Base-by-base conservation (phyloP, 2,888 invertebrate genomes). In the Amphiduros pacificus region DNA sequence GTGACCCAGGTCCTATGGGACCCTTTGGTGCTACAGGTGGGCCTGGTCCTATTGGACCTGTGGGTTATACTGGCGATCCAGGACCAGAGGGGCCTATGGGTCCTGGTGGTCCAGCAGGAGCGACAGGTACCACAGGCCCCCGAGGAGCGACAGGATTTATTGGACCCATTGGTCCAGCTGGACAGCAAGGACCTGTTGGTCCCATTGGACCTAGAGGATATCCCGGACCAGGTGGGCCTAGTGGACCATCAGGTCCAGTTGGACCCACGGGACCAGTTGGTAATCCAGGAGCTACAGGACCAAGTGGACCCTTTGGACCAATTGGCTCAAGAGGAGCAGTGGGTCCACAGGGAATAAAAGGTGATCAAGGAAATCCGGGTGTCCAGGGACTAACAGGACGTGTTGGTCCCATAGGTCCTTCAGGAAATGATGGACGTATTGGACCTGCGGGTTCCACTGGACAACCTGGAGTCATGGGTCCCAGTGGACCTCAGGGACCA, bases 321-420 rank as follows among this genome's bases (percentile, higher is more conserved):
- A 22, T 32, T 28, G 66, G 53, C 32, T 41, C 27, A 26, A 24
- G 32, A 44, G 69, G 71, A 54, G 60, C 56, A 26, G 40, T 51
- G 11, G 71, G 71, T 11, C 57, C 63, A 6, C 31, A 24, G 22
- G 71, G 71, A 36, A 28, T 56, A 29, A 31, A 40, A 44, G 70
- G 70, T 14, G n/a, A 28, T 14, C 53, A 17, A 11, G 53, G 53
- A 9, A 3, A 4, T 22, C 4, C 5, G 4, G 67, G 67, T 17
- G 31, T n/a, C 4, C 4, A 29, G 6, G 59, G 59, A 11, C 52
- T 29, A 20, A 17, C n/a, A 4, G 60, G 60, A n/a, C n/a, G 40
- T n/a, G 36, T 44, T 20, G 65, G 65, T 32, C 60, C 53, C 9
- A 24, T 54, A 22, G 65, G 65, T 44, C 44, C 24, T 29, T n/a